Evolutionary conservation across 2,113 vertebrate genomes (phyloP), one percentile per base, ranked within the genome.

Genomic region (Osmerus mordax): DNA sequence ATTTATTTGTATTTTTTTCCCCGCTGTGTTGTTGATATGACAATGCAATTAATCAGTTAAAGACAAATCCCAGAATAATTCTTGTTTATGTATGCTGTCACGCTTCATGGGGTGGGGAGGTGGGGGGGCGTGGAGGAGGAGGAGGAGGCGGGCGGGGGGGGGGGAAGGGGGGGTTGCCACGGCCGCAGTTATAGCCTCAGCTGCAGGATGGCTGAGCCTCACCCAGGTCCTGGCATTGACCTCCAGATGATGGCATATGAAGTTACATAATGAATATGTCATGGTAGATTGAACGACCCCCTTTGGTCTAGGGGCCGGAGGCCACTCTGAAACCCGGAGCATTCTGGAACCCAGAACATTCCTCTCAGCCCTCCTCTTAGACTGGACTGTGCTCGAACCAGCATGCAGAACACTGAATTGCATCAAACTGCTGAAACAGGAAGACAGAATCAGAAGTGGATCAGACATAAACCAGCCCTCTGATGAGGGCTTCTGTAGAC

Each of bases 251-350:
- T 64, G 83, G 74, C 75, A 82, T 84, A 89, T 87, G 74, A 83
- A 83, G 85, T 91, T 91, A 87, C 86, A 82, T 92, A 91, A 92
- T 89, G 32, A 87, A 88, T 89, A 78, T 90, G 90, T 89, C 79
- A 89, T 78, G 83, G 82, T 23, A 84, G 19, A 15, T 9, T 13
- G 69, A 80, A 14, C 14, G 62, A 25, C 16, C 71, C 62, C 81
- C 82, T 72, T 15, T 74, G 78, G 72, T 85, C 74, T 61, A 54
- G 55, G 77, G 19, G 73, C 76, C 70, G 29, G 55, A 76, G 19
- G 73, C 76, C 70, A 47, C 23, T 80, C 21, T 72, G 69, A 66
- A 79, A 73, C 80, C 72, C 73, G 59, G 54, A 65, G 76, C 69
- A 75, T 15, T 65, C 56, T 59, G n/a, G 71, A 73, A 71, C 70